Conservation (phyloP, 2,113 vertebrate genomes). For the Capra hircus region DNA sequence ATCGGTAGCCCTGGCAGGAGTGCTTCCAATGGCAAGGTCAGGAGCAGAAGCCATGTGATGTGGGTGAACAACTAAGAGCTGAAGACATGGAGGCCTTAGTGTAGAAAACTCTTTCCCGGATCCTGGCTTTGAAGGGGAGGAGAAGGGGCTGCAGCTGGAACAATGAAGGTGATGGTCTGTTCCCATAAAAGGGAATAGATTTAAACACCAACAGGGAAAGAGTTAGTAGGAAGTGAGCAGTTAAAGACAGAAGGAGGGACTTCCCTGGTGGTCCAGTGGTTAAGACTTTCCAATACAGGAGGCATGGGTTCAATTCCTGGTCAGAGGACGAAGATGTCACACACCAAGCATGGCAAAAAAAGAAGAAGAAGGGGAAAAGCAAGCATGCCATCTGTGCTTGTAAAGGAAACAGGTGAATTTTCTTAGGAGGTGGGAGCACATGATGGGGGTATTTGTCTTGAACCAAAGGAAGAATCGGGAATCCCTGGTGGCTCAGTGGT, state of each 20-base stretch:
- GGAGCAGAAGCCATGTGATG: not conserved
- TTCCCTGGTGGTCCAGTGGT: not conserved
- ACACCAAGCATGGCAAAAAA: not conserved
- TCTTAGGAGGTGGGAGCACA: not conserved
- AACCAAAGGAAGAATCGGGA: not conserved
- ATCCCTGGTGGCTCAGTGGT: not conserved
- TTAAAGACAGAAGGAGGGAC: not conserved
- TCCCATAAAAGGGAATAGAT: not conserved
- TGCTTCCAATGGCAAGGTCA: not conserved
- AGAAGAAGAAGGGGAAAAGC: too few relatives aligned
- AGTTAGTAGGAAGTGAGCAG: rapidly evolving
- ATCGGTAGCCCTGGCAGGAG: not conserved
- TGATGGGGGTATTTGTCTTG: not conserved
- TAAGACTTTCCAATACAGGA: not conserved
- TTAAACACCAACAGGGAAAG: not conserved
- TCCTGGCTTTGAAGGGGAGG: not conserved
- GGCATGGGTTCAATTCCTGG: not conserved
- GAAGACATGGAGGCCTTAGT: not conserved
- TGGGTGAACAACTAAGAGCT: not conserved
- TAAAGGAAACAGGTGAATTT: not conserved
- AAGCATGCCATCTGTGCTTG: not conserved
- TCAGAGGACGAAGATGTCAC: not conserved
- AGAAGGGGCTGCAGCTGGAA: rapidly evolving
- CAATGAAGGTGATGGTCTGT: not conserved
- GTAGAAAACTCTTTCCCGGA: not conserved